Percentiles rank a stretch among this genome's conserved stretches.
phyloP scores from a whole-genome alignment of 2,113 vertebrate genomes.

The Oncorhynchus clarkii region DNA sequence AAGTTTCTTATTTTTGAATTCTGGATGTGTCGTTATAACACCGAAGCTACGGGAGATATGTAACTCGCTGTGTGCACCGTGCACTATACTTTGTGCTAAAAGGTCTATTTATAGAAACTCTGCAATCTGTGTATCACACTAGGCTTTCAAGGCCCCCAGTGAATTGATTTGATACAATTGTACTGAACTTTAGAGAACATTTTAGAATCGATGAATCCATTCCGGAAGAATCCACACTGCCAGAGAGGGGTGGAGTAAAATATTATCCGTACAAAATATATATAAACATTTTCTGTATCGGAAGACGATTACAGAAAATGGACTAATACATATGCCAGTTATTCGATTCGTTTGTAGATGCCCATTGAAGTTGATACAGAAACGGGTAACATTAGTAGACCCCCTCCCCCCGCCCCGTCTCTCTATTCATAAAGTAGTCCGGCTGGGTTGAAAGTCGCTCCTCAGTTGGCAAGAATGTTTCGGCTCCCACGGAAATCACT shows the following conservation, averaged over 20 bases:
- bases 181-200: slow-evolving; percentile 48
- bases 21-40: neutral
- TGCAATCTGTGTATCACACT: neutral
- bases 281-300: neutral
- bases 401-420: neutral
- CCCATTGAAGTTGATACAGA: neutral
- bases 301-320: neutral
- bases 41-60: neutral
- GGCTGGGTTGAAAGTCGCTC: slow-evolving; percentile 41
- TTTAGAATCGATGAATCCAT: slow-evolving; percentile 49
- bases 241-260: neutral
- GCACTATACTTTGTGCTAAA: neutral
- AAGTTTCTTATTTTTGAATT: neutral
- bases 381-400: neutral
- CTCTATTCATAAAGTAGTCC: slow-evolving; percentile 39
- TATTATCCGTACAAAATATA: neutral
- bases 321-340: neutral
- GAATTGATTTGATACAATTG: neutral
- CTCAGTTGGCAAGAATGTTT: slow-evolving; percentile 38
- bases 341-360: neutral
- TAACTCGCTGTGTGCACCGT: neutral
- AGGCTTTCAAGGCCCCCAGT: neutral
- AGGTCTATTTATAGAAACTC: neutral
- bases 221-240: slow-evolving; percentile 32
- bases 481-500: neutral